Conservation (phyloP, 2,888 invertebrate genomes). For the Mimumesa dahlbomi region DNA sequence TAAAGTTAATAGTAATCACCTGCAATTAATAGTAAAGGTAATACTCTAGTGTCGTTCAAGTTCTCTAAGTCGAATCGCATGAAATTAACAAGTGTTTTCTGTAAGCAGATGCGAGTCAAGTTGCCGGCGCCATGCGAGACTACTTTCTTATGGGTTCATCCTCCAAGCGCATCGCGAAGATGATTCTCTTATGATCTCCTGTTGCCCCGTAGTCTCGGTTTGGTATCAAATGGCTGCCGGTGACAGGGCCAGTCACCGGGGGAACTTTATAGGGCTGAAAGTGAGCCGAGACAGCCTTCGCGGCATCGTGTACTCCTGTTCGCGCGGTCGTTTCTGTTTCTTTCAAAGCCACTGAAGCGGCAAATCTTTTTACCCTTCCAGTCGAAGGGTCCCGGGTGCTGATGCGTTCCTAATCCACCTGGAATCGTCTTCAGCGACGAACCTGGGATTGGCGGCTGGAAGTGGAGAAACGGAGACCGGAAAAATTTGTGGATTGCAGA, state of each 20-base stretch:
- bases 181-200: conserved; percentile 65
- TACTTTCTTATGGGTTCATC: background rate
- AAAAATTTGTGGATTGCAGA: background rate
- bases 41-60: too few relatives aligned
- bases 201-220: conserved; percentile 69
- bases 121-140: too few relatives aligned
- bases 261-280: background rate
- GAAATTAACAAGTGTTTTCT: too few relatives aligned
- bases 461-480: background rate
- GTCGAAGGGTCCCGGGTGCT: conserved; percentile 70
- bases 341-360: conserved; percentile 77
- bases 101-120: too few relatives aligned
- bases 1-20: too few relatives aligned
- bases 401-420: conserved; percentile 62
- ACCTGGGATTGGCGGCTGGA: background rate
- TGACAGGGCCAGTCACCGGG: conserved; percentile 24
- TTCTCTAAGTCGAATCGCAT: too few relatives aligned
- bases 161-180: conserved; percentile 1
- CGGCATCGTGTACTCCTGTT: conserved; percentile 70
- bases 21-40: too few relatives aligned
- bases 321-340: conserved; percentile 72
- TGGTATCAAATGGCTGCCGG: conserved; percentile 73
- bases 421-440: conserved; percentile 55
- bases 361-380: conserved; percentile 75
- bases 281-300: conserved; percentile 33